Evolutionary conservation across 2,797 vertebrate genomes (phyloP), one percentile per base, ranked within the genome.

Genomic region (Lepus oiostolus): DNA sequence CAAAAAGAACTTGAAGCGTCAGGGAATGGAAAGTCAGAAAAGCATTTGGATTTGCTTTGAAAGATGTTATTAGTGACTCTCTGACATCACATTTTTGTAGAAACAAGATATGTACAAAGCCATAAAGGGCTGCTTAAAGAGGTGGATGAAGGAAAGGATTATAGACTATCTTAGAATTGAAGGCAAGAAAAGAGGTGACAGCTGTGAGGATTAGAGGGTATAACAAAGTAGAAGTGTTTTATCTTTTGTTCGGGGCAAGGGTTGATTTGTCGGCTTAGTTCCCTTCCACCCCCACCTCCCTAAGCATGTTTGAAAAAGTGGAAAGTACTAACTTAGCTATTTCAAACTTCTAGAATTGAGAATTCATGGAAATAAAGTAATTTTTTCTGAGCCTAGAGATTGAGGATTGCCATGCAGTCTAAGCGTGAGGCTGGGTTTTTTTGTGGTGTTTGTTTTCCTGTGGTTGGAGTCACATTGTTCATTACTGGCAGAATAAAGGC

Each of bases 1-100:
- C 54, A 90, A 7, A 65, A 50, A 79, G 17, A 70, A 26, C 17
- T 4, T 63, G 32, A 93, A 32, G 67, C 10, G 24, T 84, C 75
- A 74, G 35, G 76, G 60, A 82, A 52, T 65, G 26, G 63, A 81
- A 88, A 84, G 52, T 62, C 81, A 67, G 70, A 47, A 90, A 62
- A 90, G 30, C 50, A 85, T 88, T 92, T 91, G 47, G 47, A 80
- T 93, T 81, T 87, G 30, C 11, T 83, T 87, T 87, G 21, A 63
- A 90, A 76, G 30, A 42, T 85, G 24, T 77, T 58, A 68, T 22
- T 83, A 47, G 52, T 88, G 28, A 72, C 32, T 80, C 86, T 72
- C 70, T 62, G 82, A 65, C 4, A 12, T 79, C 32, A 70, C 7
- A 65, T 85, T 93, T 90, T 85, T 50, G 35, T 85, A 70, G 82